phyloP scores from a whole-genome alignment of 2,797 vertebrate genomes.

The Glyptemys insculpta region DNA sequence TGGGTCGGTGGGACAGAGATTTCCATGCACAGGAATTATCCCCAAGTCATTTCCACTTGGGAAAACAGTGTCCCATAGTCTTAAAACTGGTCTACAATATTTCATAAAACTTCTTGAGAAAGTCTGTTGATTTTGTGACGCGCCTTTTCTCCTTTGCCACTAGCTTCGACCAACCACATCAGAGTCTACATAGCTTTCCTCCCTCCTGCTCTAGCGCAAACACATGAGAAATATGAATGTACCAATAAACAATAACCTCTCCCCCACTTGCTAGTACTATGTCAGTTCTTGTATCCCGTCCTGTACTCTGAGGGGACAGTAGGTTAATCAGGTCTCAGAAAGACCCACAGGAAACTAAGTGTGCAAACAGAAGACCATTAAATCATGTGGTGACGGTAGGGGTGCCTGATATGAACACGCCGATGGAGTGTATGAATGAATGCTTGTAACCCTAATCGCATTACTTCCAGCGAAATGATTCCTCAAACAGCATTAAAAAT shows the following conservation, averaged over 20 bases:
- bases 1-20: background rate
- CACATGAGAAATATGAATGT: background rate
- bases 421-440: background rate
- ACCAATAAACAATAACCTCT: background rate
- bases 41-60: background rate
- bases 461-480: background rate
- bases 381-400: background rate
- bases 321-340: background rate
- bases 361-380: background rate
- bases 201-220: background rate
- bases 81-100: too few species aligned
- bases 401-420: background rate
- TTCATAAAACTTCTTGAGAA: background rate
- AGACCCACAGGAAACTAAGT: background rate
- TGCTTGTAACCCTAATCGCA: background rate
- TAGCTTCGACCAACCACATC: background rate
- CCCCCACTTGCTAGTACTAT: background rate
- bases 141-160: background rate
- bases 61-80: background rate
- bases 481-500: background rate
- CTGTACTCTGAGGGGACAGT: background rate
- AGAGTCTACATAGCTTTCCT: background rate
- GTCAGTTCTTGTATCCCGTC: background rate
- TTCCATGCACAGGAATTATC: background rate
- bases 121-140: background rate